A percentile compares a stretch with the other conserved stretches of the same genome.
Evolutionary conservation across 2,797 vertebrate species (phyloP).

Genomic region (Chrysocyon brachyurus): DNA sequence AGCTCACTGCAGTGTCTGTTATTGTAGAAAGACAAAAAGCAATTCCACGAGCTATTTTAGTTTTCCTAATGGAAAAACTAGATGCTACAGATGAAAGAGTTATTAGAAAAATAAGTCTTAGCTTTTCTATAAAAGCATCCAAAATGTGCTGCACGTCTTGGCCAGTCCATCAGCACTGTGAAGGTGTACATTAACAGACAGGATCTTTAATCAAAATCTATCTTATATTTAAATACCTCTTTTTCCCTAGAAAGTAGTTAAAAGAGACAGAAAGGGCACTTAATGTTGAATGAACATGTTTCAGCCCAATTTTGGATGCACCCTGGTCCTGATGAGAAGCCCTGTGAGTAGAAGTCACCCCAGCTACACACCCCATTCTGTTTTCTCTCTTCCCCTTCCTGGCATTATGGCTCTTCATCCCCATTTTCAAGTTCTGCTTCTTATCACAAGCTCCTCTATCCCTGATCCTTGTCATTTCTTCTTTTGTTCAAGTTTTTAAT

Average conservation of each 20-base stretch:
- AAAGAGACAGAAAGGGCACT: constrained; percentile 13
- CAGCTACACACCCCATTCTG: fast-evolving
- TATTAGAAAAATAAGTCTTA: constrained; percentile 84
- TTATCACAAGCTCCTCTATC: not conserved
- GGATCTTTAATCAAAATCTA: constrained; percentile 62
- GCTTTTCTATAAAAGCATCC: constrained; percentile 81
- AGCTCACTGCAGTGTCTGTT: constrained; percentile 68
- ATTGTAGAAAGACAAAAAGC: constrained; percentile 77
- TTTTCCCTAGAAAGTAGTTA: not conserved
- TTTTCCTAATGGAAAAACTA: constrained; percentile 85
- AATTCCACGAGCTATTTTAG: constrained; percentile 83
- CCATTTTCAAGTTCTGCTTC: not conserved
- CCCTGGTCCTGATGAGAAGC: not conserved
- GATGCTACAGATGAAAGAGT: constrained; percentile 84
- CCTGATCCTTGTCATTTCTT: not conserved
- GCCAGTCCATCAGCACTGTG: constrained; percentile 40
- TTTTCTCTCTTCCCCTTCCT: not conserved
- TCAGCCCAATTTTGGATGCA: not conserved
- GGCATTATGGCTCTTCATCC: not conserved
- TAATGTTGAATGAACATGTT: not conserved
- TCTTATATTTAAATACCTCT: not conserved
- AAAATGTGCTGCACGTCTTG: constrained; percentile 57
- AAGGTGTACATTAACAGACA: constrained; percentile 64
- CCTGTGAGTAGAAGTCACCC: not conserved
- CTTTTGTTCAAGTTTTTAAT: not conserved